phyloP scores from a whole-genome alignment of 2,888 invertebrate genomes.

The Brenthis hecate region DNA sequence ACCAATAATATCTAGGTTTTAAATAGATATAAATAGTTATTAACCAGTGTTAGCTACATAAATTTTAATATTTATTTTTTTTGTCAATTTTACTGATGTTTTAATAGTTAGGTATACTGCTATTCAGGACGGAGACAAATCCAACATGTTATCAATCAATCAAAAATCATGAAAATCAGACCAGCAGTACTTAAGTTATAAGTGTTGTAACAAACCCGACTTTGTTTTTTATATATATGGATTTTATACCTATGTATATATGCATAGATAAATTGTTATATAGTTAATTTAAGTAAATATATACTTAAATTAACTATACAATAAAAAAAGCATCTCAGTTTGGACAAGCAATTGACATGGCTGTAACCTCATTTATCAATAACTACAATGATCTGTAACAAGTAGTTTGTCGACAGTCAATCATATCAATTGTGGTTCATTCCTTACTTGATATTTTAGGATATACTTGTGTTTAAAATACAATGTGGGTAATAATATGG shows the following conservation, averaged over 20 bases:
- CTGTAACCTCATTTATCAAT: conserved; percentile 30
- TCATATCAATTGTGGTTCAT: conserved; percentile 30
- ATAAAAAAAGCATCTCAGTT: conserved; percentile 17
- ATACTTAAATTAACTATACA: conserved; percentile 6
- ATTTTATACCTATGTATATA: not conserved
- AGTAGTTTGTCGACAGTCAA: conserved; percentile 19
- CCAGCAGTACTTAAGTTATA: too few relatives aligned
- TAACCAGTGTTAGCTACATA: too few relatives aligned
- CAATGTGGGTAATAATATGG: conserved; percentile 20
- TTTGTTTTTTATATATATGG: not conserved
- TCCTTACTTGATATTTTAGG: conserved; percentile 9
- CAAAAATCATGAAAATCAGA: too few relatives aligned
- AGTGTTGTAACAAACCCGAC: too few relatives aligned
- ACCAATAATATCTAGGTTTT: too few relatives aligned
- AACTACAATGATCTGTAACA: conserved; percentile 28
- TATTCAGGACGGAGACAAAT: too few relatives aligned
- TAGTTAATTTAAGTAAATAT: not conserved
- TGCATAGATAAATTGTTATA: too few relatives aligned
- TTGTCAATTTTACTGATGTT: too few relatives aligned
- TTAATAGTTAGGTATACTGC: too few relatives aligned
- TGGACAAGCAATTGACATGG: conserved; percentile 33
- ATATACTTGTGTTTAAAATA: conserved; percentile 5
- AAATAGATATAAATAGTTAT: too few relatives aligned
- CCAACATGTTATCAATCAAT: too few relatives aligned
- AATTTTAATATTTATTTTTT: too few relatives aligned